Percentiles rank a stretch among this genome's conserved stretches.
Conservation (phyloP, 2,797 vertebrate species). For the Scolopax rusticola region DNA sequence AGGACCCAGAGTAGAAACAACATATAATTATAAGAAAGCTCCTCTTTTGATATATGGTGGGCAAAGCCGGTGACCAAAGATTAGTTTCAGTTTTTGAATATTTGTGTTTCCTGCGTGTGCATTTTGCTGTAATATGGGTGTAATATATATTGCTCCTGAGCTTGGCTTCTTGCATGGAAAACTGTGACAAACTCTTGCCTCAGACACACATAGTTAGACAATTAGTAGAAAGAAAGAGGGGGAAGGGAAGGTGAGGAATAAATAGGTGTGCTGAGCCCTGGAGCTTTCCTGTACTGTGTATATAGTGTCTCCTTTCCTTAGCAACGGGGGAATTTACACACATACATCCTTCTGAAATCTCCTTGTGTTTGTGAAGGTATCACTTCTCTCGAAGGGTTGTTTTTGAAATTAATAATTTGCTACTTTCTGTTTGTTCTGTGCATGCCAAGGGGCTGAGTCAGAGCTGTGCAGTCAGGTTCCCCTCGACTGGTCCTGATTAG, state of each 20-base stretch:
- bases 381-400: not conserved
- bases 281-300: not conserved
- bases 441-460: slow-evolving; percentile 56
- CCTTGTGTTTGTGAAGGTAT: not conserved
- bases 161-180: slow-evolving; percentile 30
- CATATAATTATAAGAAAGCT: not conserved
- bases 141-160: not conserved
- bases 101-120: not conserved
- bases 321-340: not conserved
- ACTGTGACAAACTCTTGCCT: slow-evolving; percentile 9
- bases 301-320: not conserved
- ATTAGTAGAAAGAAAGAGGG: slow-evolving; percentile 32
- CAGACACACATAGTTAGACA: slow-evolving; percentile 38
- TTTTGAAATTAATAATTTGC: slow-evolving; percentile 45
- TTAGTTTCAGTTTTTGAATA: not conserved
- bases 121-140: not conserved
- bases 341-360: not conserved
- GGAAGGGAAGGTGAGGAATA: not conserved
- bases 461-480: slow-evolving; percentile 18
- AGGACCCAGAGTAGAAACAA: not conserved
- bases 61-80: not conserved
- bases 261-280: slow-evolving; percentile 45
- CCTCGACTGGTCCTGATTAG: slow-evolving; percentile 17
- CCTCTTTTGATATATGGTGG: not conserved
- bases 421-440: slow-evolving; percentile 11